Conservation (phyloP, 2,888 invertebrate species). For the Pseudococcus viburni region DNA sequence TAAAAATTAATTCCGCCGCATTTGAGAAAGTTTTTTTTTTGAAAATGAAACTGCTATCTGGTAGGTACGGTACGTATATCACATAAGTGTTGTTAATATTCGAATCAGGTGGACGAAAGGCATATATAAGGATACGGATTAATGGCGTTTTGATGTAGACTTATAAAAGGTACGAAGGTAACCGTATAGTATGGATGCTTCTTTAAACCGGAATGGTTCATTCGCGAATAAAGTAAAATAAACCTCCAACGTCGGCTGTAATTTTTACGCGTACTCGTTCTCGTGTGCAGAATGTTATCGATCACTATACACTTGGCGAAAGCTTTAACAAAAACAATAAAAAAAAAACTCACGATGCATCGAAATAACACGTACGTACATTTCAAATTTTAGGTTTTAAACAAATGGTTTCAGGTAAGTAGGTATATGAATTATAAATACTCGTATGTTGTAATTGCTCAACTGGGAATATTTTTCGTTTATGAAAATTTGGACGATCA, state of each 20-base stretch:
- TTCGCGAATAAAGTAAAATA: conserved; percentile 10
- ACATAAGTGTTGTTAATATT: conserved; percentile 24
- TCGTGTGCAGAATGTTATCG: background rate
- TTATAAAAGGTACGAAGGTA: conserved; percentile 18
- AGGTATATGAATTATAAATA: too few species aligned
- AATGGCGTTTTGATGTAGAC: conserved; percentile 54
- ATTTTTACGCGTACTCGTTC: background rate
- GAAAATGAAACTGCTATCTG: background rate
- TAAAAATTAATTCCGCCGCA: background rate
- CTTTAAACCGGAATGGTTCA: conserved; percentile 7
- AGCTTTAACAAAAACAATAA: background rate
- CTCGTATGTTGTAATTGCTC: too few species aligned
- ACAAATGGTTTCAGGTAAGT: too few species aligned
- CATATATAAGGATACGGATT: conserved; percentile 37
- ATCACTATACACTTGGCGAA: background rate
- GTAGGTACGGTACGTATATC: background rate
- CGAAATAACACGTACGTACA: too few species aligned
- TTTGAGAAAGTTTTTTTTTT: conserved; percentile 3
- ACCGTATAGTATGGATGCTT: background rate
- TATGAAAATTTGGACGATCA: too few species aligned
- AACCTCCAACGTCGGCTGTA: conserved; percentile 6
- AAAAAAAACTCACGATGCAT: too few species aligned
- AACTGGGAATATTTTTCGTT: too few species aligned
- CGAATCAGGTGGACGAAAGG: conserved; percentile 42
- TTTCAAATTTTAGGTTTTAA: too few species aligned